Evolutionary conservation across 2,113 vertebrate species (phyloP), one percentile per base, ranked within the genome.

Genomic region (Canis aureus): DNA sequence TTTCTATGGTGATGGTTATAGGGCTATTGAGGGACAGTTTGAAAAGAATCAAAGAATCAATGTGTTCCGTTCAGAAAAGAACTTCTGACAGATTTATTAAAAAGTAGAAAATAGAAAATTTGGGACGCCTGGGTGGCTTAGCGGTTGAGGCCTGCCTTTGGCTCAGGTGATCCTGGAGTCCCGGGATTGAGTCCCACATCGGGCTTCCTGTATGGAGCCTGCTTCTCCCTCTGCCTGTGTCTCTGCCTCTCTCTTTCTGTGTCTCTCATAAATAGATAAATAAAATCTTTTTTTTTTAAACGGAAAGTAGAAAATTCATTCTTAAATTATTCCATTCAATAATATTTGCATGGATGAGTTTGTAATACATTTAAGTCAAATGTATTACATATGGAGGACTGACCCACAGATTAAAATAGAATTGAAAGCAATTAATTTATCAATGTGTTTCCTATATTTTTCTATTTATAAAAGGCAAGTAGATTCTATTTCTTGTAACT

Each of bases 61-160:
- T 84, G 43, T 84, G 32, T 96, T 35, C 55, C 96, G 71, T 89
- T 60, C 66, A 95, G n/a, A 97, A 94, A 94, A 55, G 76, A 8
- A 88, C 80, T 67, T 95, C 17, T 92, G 80, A 92, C 49, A 90
- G 29, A 89, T 80, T 89, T 83, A 8, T 86, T 86, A 60, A 90
- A 92, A 84, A 80, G 51, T 35, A 64, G 57, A 96, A 74, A 95
- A 78, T 64, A 43, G 53, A 86, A 83, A 93, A 91, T 49, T 89
- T 43, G 43, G 43, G 43, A 43, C 7, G 43, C 5, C 43, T 43
- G 43, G 43, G 43, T 43, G 43, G 43, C 43, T 43, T 43, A 43
- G 43, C 6, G 43, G 43, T 43, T 43, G 43, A 43, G 5, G 43
- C 43, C 43, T 43, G 43, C 43, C 43, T 43, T 43, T 43, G 43